Base-by-base conservation (phyloP, 2,113 vertebrate species). In the Rhombomys opimus region DNA sequence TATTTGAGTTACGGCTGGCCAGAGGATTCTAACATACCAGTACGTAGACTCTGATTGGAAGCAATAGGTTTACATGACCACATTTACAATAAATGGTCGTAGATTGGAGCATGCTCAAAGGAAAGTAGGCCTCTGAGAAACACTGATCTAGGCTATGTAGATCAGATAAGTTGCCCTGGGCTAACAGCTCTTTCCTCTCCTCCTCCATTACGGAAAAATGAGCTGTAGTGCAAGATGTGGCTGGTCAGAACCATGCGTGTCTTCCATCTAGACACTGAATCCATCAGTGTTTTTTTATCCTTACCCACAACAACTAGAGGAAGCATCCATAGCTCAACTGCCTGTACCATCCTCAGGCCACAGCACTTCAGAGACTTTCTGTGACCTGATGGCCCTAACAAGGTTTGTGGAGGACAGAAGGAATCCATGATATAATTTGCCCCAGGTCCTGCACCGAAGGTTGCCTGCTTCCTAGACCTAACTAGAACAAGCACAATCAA, bases 401-500 rank as follows among this genome's bases (percentile, higher is more conserved):
- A 54, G 50, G 25, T 10, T 46, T 32, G n/a, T 70, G n/a, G 25
- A 78, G 11, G 50, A 87, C 52, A 87, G 15, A 93, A 68, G 10
- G 15, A 25, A 65, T 32, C 46, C 20, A 81, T 7, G 23, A 27
- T 27, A 38, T 3, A 23, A 89, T 85, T 70, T 27, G 17, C 78
- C 77, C 35, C 8, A 32, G n/a, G 50, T 75, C 12, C 73, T 57
- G 7, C 1, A 54, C 54, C 20, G 50, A 87, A 18, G 50, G 72
- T n/a, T 82, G 61, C 25, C 35, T 5, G 46, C 22, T 86, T 73
- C 38, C 54, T 75, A 59, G 52, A 59, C 18, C 52, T 59, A 38
- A 75, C 75, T 88, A 90, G 30, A 88, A 61, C 73, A 96, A 73
- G 9, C 25, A 52, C 22, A 59, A 92, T 89, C 75, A 70, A 96